Evolutionary conservation across 2,113 vertebrate genomes (phyloP), one percentile per base, ranked within the genome.

Genomic region (Cyanoliseus patagonus): DNA sequence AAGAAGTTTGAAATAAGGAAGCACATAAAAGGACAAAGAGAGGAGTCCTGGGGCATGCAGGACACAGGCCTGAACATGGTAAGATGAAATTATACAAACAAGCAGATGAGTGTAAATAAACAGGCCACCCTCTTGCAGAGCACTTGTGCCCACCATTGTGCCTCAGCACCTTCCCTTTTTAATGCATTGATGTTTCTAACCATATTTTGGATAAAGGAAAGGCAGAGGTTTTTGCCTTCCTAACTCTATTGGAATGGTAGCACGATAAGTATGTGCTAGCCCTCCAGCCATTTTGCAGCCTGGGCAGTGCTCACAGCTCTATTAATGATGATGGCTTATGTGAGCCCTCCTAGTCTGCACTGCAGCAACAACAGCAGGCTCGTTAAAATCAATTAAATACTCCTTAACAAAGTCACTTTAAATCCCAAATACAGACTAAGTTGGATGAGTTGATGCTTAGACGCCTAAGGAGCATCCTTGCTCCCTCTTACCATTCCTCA

Each of bases 291-390:
- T 47, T 83, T 24, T 35, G 17, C 53, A 92, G 61, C 1, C 4
- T 1, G 0, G 15, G 28, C 49, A 63, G 20, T 0, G 0, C 66
- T 57, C 33, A 1, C 78, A 66, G 27, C 12, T 31, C 4, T 41
- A 57, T 74, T 13, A 67, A 64, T 18, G 42, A 44, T 44, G 42
- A 44, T 5, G 10, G 17, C 57, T 68, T 55, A 72, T 0, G 0
- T 1, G 3, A 91, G 35, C 33, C 52, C 13, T 66, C 67, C 51
- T 42, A 22, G 42, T 67, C 83, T 74, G 63, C 68, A 44, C 18
- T 7, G 8, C 8, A 14, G 23, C 61, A 63, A 85, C 79, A 92
- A 83, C 72, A 93, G 90, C 82, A 92, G 79, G 82, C 57, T 88
- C 22, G 74, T 41, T 74, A 69, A 66, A 80, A 70, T 35, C 44